Base-by-base conservation (phyloP, 2,888 invertebrate species). In the Apamea monoglypha region DNA sequence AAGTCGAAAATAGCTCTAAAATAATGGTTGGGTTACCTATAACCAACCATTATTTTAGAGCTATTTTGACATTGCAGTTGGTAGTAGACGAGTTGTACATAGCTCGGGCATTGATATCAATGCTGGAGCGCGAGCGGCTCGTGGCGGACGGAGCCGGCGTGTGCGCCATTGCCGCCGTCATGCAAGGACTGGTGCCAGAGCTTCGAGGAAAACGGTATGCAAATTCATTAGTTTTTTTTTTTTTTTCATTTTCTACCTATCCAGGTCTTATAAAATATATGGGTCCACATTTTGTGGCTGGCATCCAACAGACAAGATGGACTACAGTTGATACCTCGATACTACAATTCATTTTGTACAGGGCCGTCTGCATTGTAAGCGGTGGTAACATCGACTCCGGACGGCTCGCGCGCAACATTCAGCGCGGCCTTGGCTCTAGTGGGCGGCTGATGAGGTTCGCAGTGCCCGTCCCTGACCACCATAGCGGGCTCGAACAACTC, bases 131-230 rank as follows among this genome's bases (percentile, higher is more conserved):
- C 66, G 98, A 98, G 94, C 98, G 98, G 89, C 97, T 98, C 70
- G 98, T 98, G 29, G 98, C 98, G 6, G 98, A 98, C 94, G 98
- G 98, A 3, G 98, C 98, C 2, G 98, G 98, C 0, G 98, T 98
- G 0, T 97, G 98, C 75, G 98, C 98, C 1, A 92, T 98, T 63
- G 98, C 98, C 0, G 98, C 98, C 2, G 97, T 98, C 86, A 96
- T 98, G 91, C 97, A 98, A 81, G 98, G 98, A 1, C 97, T 97
- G 40, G 95, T 98, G 69, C 98, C 98, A 0, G 98, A 98, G 91
- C 96, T 98, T 64, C 96, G 97, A 87, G 98, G 98, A 44, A 98
- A 98, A 97, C 98, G 97, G 98, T 98, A 70, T 16, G 44, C 4
- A 56, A 47, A 66, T 66, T 32, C 6, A 44, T 32, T 21, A 64